A percentile compares a stretch with the other conserved stretches of the same genome.
Conservation (phyloP, 2,797 vertebrate genomes). For the Picus viridis region DNA sequence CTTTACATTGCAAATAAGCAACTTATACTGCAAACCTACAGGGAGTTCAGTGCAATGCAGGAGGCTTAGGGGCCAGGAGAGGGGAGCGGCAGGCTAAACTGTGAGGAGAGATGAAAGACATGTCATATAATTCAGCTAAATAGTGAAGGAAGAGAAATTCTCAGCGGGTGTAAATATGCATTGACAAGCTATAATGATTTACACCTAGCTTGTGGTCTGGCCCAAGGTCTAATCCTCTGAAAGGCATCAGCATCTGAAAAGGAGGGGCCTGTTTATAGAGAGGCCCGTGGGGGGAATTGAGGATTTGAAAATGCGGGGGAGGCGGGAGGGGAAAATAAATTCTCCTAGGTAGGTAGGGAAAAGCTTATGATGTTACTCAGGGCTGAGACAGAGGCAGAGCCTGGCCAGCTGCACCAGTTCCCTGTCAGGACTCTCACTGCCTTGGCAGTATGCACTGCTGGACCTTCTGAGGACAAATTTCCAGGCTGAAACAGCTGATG, state of each 20-base stretch:
- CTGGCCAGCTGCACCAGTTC: neutral
- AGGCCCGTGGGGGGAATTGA: neutral
- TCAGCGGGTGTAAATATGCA: constrained; percentile 38
- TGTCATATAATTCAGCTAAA: constrained; percentile 53
- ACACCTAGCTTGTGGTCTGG: neutral
- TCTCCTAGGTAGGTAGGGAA: neutral
- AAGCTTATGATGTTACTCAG: neutral
- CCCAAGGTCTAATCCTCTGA: constrained; percentile 10
- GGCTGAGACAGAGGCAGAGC: neutral
- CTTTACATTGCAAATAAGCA: constrained; percentile 70
- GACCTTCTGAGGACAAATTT: neutral
- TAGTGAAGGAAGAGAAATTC: constrained; percentile 20
- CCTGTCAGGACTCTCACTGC: neutral
- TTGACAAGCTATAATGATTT: constrained; percentile 37
- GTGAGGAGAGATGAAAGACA: constrained; percentile 9
- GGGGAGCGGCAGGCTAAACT: constrained; percentile 35
- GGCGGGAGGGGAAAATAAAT: no score
- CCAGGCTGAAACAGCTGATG: fast-evolving
- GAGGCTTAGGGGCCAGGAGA: neutral
- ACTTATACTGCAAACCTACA: constrained; percentile 38
- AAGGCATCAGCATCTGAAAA: constrained; percentile 44
- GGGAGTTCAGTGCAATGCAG: constrained; percentile 37
- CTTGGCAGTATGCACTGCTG: fast-evolving
- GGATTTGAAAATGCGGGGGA: neutral
- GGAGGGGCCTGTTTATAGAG: neutral